Conservation (phyloP, 2,113 vertebrate genomes). For the Eulacestoma nigropectus region DNA sequence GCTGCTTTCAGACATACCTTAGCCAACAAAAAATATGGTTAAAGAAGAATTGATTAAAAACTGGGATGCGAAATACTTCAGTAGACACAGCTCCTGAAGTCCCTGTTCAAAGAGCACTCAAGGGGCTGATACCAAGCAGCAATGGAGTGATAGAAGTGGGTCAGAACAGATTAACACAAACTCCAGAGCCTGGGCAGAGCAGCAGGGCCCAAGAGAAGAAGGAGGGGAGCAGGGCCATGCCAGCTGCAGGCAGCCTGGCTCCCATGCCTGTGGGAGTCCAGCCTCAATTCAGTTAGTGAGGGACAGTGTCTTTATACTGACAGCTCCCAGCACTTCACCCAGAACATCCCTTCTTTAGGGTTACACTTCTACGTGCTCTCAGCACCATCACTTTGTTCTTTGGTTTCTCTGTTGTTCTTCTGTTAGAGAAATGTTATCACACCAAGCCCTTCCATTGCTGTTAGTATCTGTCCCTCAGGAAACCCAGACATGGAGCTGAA, state of each 20-base stretch:
- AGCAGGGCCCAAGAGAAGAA: neutral
- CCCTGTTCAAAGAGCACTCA: neutral
- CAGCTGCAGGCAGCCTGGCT: neutral
- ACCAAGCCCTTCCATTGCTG: neutral
- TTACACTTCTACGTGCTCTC: neutral
- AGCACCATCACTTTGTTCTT: neutral
- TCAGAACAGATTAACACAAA: neutral
- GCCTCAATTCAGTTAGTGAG: neutral
- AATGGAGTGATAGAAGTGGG: neutral
- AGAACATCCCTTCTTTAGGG: neutral
- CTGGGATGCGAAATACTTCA: neutral
- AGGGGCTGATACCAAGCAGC: neutral
- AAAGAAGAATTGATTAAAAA: neutral
- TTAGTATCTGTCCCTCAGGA: neutral
- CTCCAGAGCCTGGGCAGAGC: neutral
- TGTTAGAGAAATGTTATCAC: neutral
- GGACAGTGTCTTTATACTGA: neutral
- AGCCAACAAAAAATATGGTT: neutral
- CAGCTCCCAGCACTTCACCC: neutral
- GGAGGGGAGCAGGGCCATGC: neutral
- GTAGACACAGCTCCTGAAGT: neutral
- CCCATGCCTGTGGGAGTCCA: fast-evolving
- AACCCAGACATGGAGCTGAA: neutral
- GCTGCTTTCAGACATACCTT: neutral
- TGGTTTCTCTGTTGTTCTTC: neutral